phyloP scores from a whole-genome alignment of 2,113 vertebrate species.

The Mesocricetus auratus region DNA sequence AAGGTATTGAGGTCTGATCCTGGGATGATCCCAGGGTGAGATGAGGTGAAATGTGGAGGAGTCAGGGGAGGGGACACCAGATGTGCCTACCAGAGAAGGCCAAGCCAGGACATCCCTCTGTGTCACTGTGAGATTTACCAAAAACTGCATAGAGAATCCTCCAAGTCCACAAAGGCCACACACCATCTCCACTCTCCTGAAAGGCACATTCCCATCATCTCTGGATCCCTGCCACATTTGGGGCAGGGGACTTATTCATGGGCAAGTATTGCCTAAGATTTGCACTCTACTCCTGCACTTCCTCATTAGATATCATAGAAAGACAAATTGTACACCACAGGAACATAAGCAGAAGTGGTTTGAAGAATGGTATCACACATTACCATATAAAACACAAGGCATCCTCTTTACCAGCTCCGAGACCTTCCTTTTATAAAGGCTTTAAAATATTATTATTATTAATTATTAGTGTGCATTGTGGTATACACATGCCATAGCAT shows the following conservation, averaged over 20 bases:
- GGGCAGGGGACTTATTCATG: too few relatives aligned
- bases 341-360: background rate
- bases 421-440: background rate
- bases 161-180: background rate
- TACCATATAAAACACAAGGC: background rate
- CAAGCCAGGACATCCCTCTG: background rate
- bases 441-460: background rate
- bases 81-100: background rate
- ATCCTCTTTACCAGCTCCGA: background rate
- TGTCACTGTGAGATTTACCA: background rate
- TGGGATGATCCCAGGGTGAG: background rate
- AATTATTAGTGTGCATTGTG: too few relatives aligned
- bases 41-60: background rate
- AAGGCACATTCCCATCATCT: background rate
- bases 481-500: background rate
- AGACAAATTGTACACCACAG: background rate
- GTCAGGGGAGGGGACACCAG: background rate
- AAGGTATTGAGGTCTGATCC: background rate
- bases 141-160: background rate
- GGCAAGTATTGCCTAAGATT: background rate
- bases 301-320: background rate
- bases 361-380: background rate
- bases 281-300: background rate
- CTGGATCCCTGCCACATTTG: background rate
- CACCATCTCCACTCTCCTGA: rapidly evolving